A percentile compares a stretch with the other conserved stretches of the same genome.
Conservation (phyloP, 2,888 invertebrate species). For the Amphipyra berbera region DNA sequence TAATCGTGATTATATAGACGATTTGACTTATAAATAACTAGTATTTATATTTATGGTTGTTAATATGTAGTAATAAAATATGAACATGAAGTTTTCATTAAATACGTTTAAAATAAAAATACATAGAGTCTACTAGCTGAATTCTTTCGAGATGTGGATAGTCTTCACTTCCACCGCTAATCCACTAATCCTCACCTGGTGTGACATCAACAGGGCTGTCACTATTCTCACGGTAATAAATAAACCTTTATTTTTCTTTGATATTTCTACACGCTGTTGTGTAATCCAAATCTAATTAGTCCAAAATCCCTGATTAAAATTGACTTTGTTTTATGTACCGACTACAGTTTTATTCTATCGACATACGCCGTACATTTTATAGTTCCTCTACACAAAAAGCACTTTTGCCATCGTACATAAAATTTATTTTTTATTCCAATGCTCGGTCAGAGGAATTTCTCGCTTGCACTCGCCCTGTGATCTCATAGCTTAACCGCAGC, state of each 20-base stretch:
- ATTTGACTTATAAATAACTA: no score
- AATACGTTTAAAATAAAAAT: background rate
- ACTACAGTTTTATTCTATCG: background rate
- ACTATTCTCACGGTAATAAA: constrained; percentile 6
- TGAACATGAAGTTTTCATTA: no score
- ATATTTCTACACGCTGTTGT: no score
- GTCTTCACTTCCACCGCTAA: constrained; percentile 41
- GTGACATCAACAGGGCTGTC: constrained; percentile 39
- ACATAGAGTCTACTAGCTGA: constrained; percentile 12
- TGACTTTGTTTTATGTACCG: no score
- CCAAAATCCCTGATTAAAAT: no score
- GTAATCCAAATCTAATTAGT: no score
- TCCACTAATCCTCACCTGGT: constrained; percentile 47
- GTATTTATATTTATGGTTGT: no score
- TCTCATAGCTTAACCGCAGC: constrained; percentile 37
- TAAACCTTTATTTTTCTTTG: constrained; percentile 4
- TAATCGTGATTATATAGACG: no score
- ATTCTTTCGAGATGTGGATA: constrained; percentile 39
- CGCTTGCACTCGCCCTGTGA: constrained; percentile 31
- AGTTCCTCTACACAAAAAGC: background rate
- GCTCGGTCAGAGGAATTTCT: constrained; percentile 25
- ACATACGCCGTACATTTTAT: constrained; percentile 2
- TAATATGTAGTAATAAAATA: no score
- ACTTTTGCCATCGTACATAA: constrained; percentile 13
- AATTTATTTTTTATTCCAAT: constrained; percentile 27